Evolutionary conservation across 2,797 vertebrate species (phyloP), one percentile per base, ranked within the genome.

Genomic region (Antrozous pallidus): DNA sequence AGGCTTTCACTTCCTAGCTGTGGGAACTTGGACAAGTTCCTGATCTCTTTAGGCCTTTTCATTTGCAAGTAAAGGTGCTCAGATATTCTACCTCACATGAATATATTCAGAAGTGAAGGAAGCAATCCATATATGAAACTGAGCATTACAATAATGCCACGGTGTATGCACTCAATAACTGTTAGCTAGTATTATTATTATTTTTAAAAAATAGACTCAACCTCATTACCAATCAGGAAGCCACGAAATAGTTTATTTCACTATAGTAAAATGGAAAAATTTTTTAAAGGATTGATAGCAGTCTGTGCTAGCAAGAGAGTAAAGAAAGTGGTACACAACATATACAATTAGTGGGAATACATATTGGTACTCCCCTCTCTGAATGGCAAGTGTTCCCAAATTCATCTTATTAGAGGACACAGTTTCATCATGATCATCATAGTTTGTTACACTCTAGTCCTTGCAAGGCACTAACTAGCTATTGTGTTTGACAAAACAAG

Each of bases 171-270:
- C 22, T 83, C 22, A 90, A 0, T 56, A 84, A 58, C 3, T 56
- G 6, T 85, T 87, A 38, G 18, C 24, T 77, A 63, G 67, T 71
- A 74, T 63, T 85, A 61, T 24, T 42, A n/a, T 69, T 71, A 51
- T 26, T 26, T 26, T 28, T 78, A 67, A 63, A 94, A 94, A 78
- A 28, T 28, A 70, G 6, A 63, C 4, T 86, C 42, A 58, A 88
- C 3, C 8, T 91, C 42, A 24, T 61, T 88, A 93, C 42, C 78
- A 77, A 74, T 88, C 42, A 70, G 31, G 18, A 87, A 93, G 70
- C 75, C 61, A 7, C 14, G 75, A 87, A 87, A 51, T 87, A 86
- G 87, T 94, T 93, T 26, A 75, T 51, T 94, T 90, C 24, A 63
- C 33, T 36, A 93, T 71, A 91, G 67, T 58, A 54, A 1, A 77